Evolutionary conservation across 2,888 invertebrate species (phyloP).

Genomic region (Polydrusus pterygomalis): DNA sequence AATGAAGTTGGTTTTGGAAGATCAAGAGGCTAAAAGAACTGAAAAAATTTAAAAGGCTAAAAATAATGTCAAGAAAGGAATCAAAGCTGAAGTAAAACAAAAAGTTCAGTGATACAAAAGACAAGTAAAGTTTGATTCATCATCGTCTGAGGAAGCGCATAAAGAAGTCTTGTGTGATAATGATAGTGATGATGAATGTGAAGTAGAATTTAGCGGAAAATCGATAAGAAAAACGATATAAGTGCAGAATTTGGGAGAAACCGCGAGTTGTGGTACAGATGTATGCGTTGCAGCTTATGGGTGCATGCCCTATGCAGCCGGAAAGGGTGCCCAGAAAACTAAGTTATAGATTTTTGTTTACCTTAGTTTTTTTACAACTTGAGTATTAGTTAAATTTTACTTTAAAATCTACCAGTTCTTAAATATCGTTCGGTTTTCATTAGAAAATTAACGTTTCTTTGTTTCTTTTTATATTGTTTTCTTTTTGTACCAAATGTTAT

Average conservation of each 20-base stretch:
- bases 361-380: background rate
- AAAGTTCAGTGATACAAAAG: background rate
- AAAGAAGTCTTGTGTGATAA: too few relatives aligned
- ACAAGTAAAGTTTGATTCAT: too few relatives aligned
- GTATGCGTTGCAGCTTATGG: constrained; percentile 7
- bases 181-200: background rate
- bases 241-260: constrained; percentile 22
- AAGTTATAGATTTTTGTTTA: constrained; percentile 11
- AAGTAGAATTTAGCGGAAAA: background rate
- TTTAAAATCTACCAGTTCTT: too few relatives aligned
- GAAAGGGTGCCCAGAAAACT: constrained; percentile 4
- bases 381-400: background rate
- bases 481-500: background rate
- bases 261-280: constrained; percentile 23
- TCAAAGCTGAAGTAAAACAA: too few relatives aligned
- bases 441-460: background rate
- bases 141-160: too few relatives aligned
- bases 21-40: background rate
- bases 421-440: too few relatives aligned
- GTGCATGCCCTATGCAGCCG: constrained; percentile 5
- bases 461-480: background rate
- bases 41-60: background rate
- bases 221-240: background rate
- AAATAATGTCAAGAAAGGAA: too few relatives aligned
- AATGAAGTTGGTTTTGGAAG: too few relatives aligned